Conservation (phyloP, 2,113 vertebrate species). For the Vanacampus margaritifer region DNA sequence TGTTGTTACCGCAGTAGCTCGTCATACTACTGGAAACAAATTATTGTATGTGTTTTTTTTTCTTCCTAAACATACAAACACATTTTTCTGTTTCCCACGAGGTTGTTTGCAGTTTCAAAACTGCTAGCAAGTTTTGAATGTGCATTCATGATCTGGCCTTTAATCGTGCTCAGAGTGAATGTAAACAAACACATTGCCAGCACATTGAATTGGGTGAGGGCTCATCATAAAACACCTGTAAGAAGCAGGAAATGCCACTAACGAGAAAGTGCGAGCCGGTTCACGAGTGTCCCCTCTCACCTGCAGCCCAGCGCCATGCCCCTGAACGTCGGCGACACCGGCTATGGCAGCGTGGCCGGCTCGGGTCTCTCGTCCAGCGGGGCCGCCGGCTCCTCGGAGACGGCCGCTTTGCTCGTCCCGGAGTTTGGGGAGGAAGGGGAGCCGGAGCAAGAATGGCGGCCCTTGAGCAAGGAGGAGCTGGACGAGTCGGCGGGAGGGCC, state of each 20-base stretch:
- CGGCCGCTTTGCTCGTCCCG: conserved; percentile 53
- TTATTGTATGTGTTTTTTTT: too few species aligned
- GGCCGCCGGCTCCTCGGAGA: conserved; percentile 42
- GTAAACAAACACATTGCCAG: background rate
- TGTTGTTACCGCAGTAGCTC: too few species aligned
- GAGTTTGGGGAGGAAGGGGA: background rate
- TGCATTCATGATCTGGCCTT: too few species aligned
- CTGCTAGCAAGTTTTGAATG: too few species aligned
- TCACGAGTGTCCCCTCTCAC: background rate
- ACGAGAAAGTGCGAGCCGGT: background rate
- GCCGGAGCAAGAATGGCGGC: conserved; percentile 28
- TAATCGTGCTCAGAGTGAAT: too few species aligned
- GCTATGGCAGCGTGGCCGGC: conserved; percentile 43
- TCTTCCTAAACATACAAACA: too few species aligned
- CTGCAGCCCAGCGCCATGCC: conserved; percentile 56
- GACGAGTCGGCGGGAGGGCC: conserved; percentile 49
- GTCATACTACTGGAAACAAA: too few species aligned
- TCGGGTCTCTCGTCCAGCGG: conserved; percentile 5
- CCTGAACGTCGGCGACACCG: conserved; percentile 51
- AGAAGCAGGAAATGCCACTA: background rate
- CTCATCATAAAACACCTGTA: conserved; percentile 21
- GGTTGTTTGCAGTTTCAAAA: too few species aligned
- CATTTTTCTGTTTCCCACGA: too few species aligned
- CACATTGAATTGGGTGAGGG: background rate
- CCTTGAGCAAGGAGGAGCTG: conserved; percentile 62